Percentiles rank a stretch among this genome's conserved stretches.
phyloP scores from a whole-genome alignment of 2,113 vertebrate genomes.

The Nestor notabilis region DNA sequence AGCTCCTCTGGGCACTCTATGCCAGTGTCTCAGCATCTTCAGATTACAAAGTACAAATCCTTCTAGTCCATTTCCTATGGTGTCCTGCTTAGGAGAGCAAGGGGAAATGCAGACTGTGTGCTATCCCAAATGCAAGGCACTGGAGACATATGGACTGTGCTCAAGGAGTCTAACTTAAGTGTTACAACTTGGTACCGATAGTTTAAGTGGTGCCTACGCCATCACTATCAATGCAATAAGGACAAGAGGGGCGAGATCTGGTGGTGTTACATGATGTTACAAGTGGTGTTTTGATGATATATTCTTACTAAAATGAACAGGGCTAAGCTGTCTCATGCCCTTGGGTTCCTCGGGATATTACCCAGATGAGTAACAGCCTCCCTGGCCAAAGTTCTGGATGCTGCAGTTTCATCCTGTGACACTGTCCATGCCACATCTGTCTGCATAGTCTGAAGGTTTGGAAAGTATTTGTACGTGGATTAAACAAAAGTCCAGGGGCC shows the following conservation, averaged over 20 bases:
- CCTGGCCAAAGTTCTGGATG: not conserved
- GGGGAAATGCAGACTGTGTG: fast-evolving
- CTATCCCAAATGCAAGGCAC: not conserved
- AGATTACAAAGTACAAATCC: not conserved
- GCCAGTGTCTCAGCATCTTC: not conserved
- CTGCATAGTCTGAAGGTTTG: not conserved
- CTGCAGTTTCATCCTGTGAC: not conserved
- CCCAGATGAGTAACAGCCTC: not conserved
- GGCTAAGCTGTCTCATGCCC: not conserved
- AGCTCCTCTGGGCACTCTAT: not conserved
- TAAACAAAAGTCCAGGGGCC: not conserved
- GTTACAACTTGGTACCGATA: not conserved
- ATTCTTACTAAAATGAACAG: not conserved
- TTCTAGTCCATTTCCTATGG: not conserved
- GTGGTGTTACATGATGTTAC: not conserved
- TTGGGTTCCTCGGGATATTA: not conserved
- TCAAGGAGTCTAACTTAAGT: not conserved
- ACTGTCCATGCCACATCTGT: not conserved
- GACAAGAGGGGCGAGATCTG: not conserved
- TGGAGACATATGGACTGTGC: not conserved
- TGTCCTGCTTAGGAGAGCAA: not conserved
- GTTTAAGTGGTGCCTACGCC: not conserved
- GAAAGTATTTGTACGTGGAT: not conserved
- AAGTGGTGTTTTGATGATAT: not conserved
- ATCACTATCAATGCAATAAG: not conserved